Conservation (phyloP, 2,888 invertebrate species). For the Drosophila paranaensis region DNA sequence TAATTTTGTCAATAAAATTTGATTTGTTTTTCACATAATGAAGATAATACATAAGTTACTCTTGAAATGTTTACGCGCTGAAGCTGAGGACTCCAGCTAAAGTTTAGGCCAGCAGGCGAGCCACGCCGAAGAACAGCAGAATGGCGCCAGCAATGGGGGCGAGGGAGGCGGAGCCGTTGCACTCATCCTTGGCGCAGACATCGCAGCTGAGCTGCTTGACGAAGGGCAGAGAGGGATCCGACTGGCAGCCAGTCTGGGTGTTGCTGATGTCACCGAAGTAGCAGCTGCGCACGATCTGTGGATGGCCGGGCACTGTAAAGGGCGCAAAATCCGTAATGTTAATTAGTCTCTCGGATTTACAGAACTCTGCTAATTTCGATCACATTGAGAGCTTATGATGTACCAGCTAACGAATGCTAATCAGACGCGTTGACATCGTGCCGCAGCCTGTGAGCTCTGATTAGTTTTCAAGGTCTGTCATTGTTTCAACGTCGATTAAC, state of each 20-base stretch:
- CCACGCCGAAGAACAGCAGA: constrained; percentile 75
- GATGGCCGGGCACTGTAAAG: constrained; percentile 61
- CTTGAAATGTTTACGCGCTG: constrained; percentile 3
- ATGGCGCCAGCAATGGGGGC: constrained; percentile 77
- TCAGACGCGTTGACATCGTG: constrained; percentile 18
- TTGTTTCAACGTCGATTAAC: constrained; percentile 12
- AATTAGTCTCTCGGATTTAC: constrained; percentile 1
- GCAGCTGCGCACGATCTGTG: constrained; percentile 70
- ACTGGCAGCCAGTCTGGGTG: constrained; percentile 74
- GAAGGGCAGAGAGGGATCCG: constrained; percentile 75
- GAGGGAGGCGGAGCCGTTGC: constrained; percentile 76
- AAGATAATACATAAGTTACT: constrained; percentile 5
- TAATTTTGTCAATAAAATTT: constrained; percentile 18
- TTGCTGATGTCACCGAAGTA: constrained; percentile 80
- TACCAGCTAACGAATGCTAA: constrained; percentile 33
- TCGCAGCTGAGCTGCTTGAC: constrained; percentile 80
- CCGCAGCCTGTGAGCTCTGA: constrained; percentile 14
- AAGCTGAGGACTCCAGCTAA: background rate
- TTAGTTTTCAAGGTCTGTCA: constrained; percentile 16
- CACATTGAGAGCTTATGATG: constrained; percentile 12
- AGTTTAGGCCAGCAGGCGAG: constrained; percentile 76
- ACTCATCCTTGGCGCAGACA: constrained; percentile 78
- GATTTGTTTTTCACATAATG: background rate
- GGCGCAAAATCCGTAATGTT: background rate
- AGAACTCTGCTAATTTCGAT: constrained; percentile 5